Evolutionary conservation across 2,888 invertebrate genomes (phyloP).

Genomic region (Sycophila texana): DNA sequence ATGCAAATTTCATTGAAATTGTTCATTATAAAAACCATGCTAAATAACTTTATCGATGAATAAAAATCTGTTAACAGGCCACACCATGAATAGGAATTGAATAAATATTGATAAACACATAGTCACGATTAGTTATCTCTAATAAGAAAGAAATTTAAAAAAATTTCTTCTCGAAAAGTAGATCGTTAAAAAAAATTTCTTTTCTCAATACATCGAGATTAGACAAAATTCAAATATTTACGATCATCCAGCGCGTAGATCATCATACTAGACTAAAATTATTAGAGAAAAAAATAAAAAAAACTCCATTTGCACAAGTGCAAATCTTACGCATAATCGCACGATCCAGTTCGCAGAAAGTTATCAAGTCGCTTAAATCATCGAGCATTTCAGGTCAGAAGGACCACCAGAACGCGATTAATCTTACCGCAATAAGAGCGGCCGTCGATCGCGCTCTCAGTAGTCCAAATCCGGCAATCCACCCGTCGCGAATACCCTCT

Average conservation of each 20-base stretch:
- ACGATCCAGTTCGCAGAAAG: background rate
- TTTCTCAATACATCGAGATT: background rate
- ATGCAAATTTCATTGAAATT: conserved; percentile 37
- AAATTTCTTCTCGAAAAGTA: conserved; percentile 36
- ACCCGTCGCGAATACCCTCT: conserved; percentile 61
- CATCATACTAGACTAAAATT: background rate
- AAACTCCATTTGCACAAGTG: conserved; percentile 8
- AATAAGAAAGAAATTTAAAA: conserved; percentile 33
- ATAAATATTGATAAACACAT: conserved; percentile 20
- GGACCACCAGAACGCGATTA: background rate
- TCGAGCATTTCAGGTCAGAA: background rate
- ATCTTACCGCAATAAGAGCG: conserved; percentile 38
- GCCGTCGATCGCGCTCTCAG: conserved; percentile 43
- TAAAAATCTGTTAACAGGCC: conserved; percentile 42
- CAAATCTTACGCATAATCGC: conserved; percentile 18
- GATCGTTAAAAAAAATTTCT: conserved; percentile 27
- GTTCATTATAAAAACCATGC: conserved; percentile 31
- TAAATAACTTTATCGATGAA: conserved; percentile 17
- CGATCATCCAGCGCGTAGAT: background rate
- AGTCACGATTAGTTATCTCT: conserved; percentile 19
- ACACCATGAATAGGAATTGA: conserved; percentile 20
- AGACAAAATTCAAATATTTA: conserved; percentile 17
- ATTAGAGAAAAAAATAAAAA: conserved; percentile 38
- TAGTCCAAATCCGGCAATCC: conserved; percentile 67
- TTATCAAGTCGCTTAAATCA: background rate